Percentiles rank a stretch among this genome's conserved stretches.
These are phyloP conservation scores for Blastobasis lacticolella DNA, from an alignment of 2,888 invertebrate genomes.

Conservation along the genomic window DNA sequence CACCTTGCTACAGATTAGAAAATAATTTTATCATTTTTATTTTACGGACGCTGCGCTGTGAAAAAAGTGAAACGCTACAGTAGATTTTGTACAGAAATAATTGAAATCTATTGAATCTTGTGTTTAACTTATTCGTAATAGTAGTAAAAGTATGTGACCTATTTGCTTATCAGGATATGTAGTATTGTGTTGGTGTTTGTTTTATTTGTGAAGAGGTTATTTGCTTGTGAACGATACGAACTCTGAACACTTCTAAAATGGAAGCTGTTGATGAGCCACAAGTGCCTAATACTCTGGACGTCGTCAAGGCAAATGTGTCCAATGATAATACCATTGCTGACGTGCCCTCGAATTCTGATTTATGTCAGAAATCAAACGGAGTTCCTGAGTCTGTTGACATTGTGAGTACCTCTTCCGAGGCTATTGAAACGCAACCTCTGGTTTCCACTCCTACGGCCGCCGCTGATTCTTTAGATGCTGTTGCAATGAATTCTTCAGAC, in stretches of 20 bases:
- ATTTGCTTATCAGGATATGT: neutral
- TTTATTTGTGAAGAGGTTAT: conserved; percentile 40
- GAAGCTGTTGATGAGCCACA: conserved; percentile 36
- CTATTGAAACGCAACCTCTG: too few relatives aligned
- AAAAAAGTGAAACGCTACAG: too few relatives aligned
- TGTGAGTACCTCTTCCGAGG: neutral
- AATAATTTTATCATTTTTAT: too few relatives aligned
- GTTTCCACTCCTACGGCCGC: too few relatives aligned
- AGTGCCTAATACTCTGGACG: conserved; percentile 26
- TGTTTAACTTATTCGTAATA: too few relatives aligned
- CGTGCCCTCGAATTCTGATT: conserved; percentile 31
- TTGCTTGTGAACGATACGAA: conserved; percentile 16
- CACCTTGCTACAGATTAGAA: too few relatives aligned
- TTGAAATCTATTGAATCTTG: too few relatives aligned
- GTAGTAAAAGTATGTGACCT: neutral
- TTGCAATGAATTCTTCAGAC: too few relatives aligned
- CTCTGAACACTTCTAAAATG: conserved; percentile 21
- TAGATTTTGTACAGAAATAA: too few relatives aligned
- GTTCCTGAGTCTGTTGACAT: conserved; percentile 31
- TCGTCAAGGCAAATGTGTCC: conserved; percentile 28
- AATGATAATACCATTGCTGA: conserved; percentile 23
- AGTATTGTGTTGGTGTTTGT: conserved; percentile 21
- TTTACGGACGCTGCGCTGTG: too few relatives aligned
- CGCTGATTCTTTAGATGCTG: too few relatives aligned
- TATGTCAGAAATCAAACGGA: conserved; percentile 56